Conservation (phyloP, 2,888 invertebrate species). For the Lottia scabra region DNA sequence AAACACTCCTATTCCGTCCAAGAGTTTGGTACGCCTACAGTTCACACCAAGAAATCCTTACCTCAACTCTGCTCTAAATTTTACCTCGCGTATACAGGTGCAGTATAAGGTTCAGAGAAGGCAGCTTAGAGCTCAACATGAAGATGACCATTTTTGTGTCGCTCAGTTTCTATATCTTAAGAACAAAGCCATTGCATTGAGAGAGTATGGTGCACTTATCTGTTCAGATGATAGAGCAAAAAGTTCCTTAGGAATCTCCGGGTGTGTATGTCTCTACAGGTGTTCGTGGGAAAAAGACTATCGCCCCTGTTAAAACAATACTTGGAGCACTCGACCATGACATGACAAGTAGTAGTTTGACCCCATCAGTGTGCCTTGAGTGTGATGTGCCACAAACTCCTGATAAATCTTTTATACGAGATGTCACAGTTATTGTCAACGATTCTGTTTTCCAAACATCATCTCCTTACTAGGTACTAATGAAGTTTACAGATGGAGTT, state of each 20-base stretch:
- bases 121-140: not conserved
- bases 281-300: conserved; percentile 15
- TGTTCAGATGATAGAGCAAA: conserved; percentile 10
- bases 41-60: conserved; percentile 12
- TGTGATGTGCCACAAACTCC: conserved; percentile 18
- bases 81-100: not conserved
- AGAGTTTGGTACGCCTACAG: conserved; percentile 1
- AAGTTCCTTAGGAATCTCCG: conserved; percentile 11
- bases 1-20: not conserved
- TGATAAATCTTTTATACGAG: conserved; percentile 25
- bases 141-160: not conserved
- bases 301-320: conserved; percentile 1
- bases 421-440: conserved; percentile 22
- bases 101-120: conserved; percentile 5
- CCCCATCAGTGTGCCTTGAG: conserved; percentile 16
- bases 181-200: conserved; percentile 22
- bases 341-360: conserved; percentile 13
- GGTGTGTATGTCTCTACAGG: conserved; percentile 17
- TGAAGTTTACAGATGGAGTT: conserved; percentile 33
- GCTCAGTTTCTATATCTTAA: not conserved
- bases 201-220: conserved; percentile 2
- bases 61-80: conserved; percentile 5
- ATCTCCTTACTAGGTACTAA: conserved; percentile 20
- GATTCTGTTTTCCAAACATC: conserved; percentile 33
- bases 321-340: conserved; percentile 18